Percentiles rank a stretch among this genome's conserved stretches.
These are phyloP conservation scores for Steinernema carpocapsae DNA, from an alignment of 2,888 invertebrate species.

Conservation along the genomic window DNA sequence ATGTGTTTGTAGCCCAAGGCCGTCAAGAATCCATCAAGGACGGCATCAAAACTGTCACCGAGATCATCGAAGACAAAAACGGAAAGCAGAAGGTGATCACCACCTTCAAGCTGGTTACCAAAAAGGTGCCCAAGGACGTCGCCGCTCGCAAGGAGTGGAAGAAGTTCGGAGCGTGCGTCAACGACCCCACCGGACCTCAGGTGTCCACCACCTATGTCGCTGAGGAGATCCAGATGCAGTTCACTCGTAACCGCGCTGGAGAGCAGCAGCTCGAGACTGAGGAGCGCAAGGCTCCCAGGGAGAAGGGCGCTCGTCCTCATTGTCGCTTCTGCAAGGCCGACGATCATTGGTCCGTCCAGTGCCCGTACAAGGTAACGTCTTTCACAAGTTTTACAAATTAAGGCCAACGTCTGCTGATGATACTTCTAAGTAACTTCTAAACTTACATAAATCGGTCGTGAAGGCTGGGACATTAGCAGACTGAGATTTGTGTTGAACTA, in stretches of 20 bases:
- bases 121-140: conserved; percentile 80
- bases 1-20: conserved; percentile 39
- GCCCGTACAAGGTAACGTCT: conserved; percentile 97
- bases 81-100: conserved; percentile 74
- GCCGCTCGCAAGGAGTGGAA: conserved; percentile 88
- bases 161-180: conserved; percentile 89
- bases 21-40: conserved; percentile 41
- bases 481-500: too few relatives aligned
- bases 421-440: too few relatives aligned
- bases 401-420: too few relatives aligned
- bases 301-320: conserved; percentile 45
- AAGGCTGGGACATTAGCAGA: too few relatives aligned
- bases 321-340: conserved; percentile 68
- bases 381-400: conserved; percentile 69
- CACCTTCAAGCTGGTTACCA: conserved; percentile 88
- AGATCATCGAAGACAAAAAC: conserved; percentile 41
- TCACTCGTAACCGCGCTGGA: conserved; percentile 69
- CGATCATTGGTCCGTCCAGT: conserved; percentile 97
- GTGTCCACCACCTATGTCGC: conserved; percentile 89
- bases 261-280: conserved; percentile 70
- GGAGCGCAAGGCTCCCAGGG: conserved; percentile 43
- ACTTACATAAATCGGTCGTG: too few relatives aligned
- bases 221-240: conserved; percentile 91
- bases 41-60: conserved; percentile 45
- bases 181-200: conserved; percentile 94